Evolutionary conservation across 2,113 vertebrate species (phyloP).

Genomic region (Narcine bancroftii): DNA sequence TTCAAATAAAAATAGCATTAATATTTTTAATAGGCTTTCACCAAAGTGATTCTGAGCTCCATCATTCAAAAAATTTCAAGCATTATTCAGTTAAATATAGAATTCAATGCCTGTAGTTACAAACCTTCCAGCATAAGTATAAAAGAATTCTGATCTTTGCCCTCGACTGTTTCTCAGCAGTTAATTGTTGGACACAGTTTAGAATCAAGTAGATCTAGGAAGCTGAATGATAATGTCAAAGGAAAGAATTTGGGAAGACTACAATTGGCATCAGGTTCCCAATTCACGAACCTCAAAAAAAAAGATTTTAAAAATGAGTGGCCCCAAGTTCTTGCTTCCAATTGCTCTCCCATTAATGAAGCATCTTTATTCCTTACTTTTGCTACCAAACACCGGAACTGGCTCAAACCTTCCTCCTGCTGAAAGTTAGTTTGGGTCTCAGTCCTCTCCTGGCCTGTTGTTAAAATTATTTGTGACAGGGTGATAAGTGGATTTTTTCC

Average conservation of each 20-base stretch:
- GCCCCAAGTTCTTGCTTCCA: not conserved
- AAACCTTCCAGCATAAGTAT: not conserved
- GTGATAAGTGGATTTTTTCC: not conserved
- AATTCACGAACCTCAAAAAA: not conserved
- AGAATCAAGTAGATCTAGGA: not conserved
- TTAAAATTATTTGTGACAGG: not conserved
- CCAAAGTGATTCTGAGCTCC: not conserved
- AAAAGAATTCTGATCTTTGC: not conserved
- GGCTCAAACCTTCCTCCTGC: not conserved
- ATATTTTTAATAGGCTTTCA: not conserved
- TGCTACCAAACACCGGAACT: no score
- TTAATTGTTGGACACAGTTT: not conserved
- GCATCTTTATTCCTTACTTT: not conserved
- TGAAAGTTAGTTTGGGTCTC: not conserved
- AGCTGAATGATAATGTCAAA: not conserved
- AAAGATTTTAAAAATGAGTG: not conserved
- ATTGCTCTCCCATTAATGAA: not conserved
- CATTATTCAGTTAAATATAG: not conserved
- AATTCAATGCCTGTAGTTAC: not conserved
- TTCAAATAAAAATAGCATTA: constrained; percentile 20
- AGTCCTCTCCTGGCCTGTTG: not conserved
- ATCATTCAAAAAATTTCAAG: not conserved
- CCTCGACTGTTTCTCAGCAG: not conserved
- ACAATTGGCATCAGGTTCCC: constrained; percentile 16
- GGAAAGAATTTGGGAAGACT: not conserved